Evolutionary conservation across 2,888 invertebrate genomes (phyloP).

Genomic region (Buathra laborator): DNA sequence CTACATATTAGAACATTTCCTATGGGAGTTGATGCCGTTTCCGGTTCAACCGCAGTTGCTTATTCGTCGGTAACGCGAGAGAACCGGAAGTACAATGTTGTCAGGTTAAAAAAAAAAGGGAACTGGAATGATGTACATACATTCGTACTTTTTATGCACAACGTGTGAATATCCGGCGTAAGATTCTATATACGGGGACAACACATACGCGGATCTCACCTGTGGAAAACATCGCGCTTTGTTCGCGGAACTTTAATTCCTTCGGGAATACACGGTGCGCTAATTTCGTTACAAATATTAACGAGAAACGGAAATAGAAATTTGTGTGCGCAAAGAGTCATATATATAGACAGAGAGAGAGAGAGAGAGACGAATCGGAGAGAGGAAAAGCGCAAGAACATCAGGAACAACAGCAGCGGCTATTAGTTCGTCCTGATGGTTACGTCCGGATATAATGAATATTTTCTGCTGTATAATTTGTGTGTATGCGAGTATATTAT

Average conservation of each 20-base stretch:
- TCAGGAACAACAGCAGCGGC: slow-evolving; percentile 30
- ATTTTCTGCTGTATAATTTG: slow-evolving; percentile 61
- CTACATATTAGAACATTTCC: neutral
- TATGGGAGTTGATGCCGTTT: neutral
- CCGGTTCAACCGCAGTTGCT: neutral
- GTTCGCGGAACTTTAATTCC: neutral
- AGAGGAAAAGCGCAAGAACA: slow-evolving; percentile 19
- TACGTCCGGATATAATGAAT: slow-evolving; percentile 62
- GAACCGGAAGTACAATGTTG: slow-evolving; percentile 10
- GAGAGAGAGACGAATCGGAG: neutral
- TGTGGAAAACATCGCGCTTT: neutral
- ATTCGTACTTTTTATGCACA: neutral
- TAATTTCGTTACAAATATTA: neutral
- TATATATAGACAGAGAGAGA: neutral
- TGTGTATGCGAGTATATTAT: slow-evolving; percentile 27
- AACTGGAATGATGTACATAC: neutral
- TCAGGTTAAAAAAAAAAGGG: neutral
- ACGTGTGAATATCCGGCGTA: slow-evolving; percentile 10
- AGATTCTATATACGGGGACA: neutral
- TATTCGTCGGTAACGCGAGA: neutral
- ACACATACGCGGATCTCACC: neutral
- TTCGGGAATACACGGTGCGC: neutral
- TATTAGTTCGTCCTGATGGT: slow-evolving; percentile 55
- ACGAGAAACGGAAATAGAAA: slow-evolving; percentile 52
- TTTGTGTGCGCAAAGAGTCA: slow-evolving; percentile 36